Evolutionary conservation across 2,797 vertebrate genomes (phyloP).

Genomic region (Microhierax caerulescens): DNA sequence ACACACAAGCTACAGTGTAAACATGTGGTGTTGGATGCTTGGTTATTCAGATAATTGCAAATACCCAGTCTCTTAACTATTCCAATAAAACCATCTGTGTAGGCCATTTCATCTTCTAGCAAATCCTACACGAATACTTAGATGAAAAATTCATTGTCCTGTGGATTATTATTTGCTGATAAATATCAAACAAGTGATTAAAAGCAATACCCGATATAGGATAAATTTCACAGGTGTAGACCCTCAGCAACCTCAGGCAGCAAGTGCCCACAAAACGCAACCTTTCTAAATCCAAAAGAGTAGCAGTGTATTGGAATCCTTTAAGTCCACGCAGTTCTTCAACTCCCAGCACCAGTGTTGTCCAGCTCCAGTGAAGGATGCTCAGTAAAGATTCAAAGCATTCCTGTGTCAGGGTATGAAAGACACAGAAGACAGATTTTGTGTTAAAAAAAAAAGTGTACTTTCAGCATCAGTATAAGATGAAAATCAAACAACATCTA

Average conservation of each 20-base stretch:
- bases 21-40: neutral
- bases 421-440: neutral
- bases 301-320: conserved; percentile 97
- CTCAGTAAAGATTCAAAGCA: conserved; percentile 97
- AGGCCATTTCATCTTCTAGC: neutral
- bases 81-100: neutral
- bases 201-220: conserved; percentile 89
- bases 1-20: neutral
- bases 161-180: neutral
- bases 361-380: conserved; percentile 99
- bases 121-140: neutral
- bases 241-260: conserved; percentile 92
- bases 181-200: neutral
- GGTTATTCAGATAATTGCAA: neutral
- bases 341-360: conserved; percentile 94
- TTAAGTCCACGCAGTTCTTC: conserved; percentile 96
- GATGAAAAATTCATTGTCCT: neutral
- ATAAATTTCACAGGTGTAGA: conserved; percentile 99
- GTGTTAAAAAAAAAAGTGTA: neutral
- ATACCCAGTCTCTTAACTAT: neutral
- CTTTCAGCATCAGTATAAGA: neutral
- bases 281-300: conserved; percentile 94
- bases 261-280: conserved; percentile 96
- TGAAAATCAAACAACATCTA: neutral
- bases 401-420: conserved; percentile 78